phyloP scores from a whole-genome alignment of 2,797 vertebrate species.

The Diglossa cyanea region DNA sequence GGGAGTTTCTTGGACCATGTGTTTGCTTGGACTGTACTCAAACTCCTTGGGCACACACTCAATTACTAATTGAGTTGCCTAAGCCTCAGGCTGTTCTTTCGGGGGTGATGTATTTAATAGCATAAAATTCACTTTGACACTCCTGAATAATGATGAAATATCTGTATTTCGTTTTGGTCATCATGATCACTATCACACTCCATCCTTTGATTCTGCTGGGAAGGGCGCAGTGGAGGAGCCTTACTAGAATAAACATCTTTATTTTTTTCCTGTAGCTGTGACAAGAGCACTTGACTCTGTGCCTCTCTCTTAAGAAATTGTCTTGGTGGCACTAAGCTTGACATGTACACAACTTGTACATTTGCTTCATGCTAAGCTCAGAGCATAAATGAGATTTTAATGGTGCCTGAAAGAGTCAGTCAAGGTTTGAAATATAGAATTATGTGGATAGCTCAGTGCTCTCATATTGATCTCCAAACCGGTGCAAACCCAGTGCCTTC shows the following conservation, averaged over 20 bases:
- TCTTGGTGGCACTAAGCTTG: background rate
- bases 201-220: background rate
- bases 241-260: background rate
- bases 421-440: background rate
- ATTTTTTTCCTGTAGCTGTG: background rate
- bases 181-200: background rate
- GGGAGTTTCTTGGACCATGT: background rate
- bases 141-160: background rate
- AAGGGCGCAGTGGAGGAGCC: background rate
- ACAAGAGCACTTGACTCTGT: background rate
- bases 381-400: conserved; percentile 16
- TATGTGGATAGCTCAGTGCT: background rate
- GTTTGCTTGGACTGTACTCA: background rate
- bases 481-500: background rate
- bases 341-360: background rate
- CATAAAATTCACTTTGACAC: background rate
- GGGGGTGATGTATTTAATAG: background rate
- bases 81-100: background rate
- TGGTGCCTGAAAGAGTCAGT: conserved; percentile 37
- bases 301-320: background rate
- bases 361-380: conserved; percentile 1
- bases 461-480: background rate
- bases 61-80: background rate
- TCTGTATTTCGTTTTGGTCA: background rate
- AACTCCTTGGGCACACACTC: background rate